A percentile compares a stretch with the other conserved stretches of the same genome.
These are phyloP conservation scores for Ptycholaimellus sp. DNA, from an alignment of 2,888 invertebrate genomes.

Conservation along the genomic window DNA sequence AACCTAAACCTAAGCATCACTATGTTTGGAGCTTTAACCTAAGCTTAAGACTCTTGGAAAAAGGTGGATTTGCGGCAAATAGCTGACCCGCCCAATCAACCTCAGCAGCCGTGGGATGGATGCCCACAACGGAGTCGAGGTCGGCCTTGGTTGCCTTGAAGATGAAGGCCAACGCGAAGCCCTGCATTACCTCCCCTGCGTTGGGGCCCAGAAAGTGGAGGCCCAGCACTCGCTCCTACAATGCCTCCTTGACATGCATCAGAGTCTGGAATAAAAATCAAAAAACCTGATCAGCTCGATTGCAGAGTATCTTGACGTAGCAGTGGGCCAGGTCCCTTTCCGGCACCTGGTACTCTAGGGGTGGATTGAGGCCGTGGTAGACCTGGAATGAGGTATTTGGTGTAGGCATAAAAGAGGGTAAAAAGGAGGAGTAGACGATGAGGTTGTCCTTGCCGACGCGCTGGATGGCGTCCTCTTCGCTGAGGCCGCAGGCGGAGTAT, in stretches of 20 bases:
- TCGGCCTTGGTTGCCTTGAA: conserved; percentile 34
- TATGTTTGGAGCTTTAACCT: no score
- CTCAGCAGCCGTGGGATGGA: conserved; percentile 40
- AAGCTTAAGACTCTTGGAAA: no score
- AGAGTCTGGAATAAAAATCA: conserved; percentile 5
- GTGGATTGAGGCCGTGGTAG: conserved; percentile 77
- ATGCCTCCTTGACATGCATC: not conserved
- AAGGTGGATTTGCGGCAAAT: no score
- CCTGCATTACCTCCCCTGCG: conserved; percentile 41
- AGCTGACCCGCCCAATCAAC: no score
- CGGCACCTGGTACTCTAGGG: conserved; percentile 80
- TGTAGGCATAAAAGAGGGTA: no score
- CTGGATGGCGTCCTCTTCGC: conserved; percentile 55
- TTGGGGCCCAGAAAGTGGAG: conserved; percentile 37
- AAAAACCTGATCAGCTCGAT: conserved; percentile 10
- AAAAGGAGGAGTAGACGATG: no score
- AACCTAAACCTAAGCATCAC: no score
- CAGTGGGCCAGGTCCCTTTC: conserved; percentile 49
- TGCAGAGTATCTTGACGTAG: conserved; percentile 53
- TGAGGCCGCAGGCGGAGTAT: conserved; percentile 74
- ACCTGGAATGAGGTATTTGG: no score
- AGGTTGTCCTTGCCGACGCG: conserved; percentile 40
- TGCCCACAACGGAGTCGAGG: conserved; percentile 37
- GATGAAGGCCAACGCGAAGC: conserved; percentile 37
- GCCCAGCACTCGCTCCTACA: conserved; percentile 33